Percentiles rank a stretch among this genome's conserved stretches.
Conservation (phyloP, 2,888 invertebrate species). For the Thymelicus lineola region DNA sequence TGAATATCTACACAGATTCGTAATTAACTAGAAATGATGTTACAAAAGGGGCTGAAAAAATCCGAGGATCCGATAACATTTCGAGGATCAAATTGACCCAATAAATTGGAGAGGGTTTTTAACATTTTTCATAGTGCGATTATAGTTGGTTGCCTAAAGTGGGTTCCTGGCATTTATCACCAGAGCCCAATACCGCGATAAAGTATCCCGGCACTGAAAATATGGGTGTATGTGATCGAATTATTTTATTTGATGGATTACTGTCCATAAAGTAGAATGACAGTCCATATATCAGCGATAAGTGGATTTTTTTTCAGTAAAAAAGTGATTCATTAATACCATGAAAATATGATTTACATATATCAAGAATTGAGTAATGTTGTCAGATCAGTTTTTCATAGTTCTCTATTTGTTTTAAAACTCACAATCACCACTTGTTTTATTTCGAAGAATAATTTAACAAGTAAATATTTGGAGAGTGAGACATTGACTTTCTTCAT, state of each 20-base stretch:
- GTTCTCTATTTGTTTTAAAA: too few species aligned
- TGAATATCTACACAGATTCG: too few species aligned
- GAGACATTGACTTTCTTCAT: too few species aligned
- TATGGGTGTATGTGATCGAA: slow-evolving; percentile 29
- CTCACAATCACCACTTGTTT: too few species aligned
- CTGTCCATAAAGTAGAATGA: not conserved
- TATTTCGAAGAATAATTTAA: too few species aligned
- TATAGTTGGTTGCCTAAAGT: slow-evolving; percentile 13
- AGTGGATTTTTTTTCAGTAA: not conserved
- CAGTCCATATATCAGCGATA: not conserved
- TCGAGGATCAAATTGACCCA: slow-evolving; percentile 25
- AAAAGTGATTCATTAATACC: not conserved
- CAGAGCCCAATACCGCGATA: slow-evolving; percentile 9
- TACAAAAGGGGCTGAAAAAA: not conserved
- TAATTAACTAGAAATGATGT: not conserved
- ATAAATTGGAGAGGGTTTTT: slow-evolving; percentile 17
- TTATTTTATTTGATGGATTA: slow-evolving; percentile 30
- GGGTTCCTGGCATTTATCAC: slow-evolving; percentile 18
- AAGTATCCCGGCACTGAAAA: slow-evolving; percentile 8
- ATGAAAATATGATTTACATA: not conserved
- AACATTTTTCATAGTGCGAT: slow-evolving; percentile 24
- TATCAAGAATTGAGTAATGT: too few species aligned
- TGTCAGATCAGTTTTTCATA: not conserved
- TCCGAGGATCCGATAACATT: not conserved
- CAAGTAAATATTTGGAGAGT: too few species aligned